Evolutionary conservation across 2,888 invertebrate genomes (phyloP), one percentile per base, ranked within the genome.

Genomic region (Drepana falcataria): DNA sequence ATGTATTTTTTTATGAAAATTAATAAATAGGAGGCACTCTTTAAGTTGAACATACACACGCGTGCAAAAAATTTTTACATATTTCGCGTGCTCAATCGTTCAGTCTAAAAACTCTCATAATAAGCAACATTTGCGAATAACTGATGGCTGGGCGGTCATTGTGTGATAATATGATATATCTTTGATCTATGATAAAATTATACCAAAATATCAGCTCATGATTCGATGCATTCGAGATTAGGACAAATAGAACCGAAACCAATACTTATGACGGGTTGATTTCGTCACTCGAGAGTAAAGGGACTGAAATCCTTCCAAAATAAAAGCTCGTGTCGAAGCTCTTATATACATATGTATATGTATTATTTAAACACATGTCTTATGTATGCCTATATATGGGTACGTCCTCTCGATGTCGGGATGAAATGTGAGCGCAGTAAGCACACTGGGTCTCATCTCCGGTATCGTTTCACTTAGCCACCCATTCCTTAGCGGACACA

Each of bases 391-490:
- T 57, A 62, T 57, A 57, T 52, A 56, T 55, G 21, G 21, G 21
- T 48, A 44, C 49, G 60, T 55, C 53, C 53, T 64, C 59, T 65
- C 63, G 60, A 68, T 73, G 69, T 73, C 66, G 53, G 65, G 64
- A 64, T 72, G 68, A 72, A 77, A 79, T 73, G 72, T 69, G 77
- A 73, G 69, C 61, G 73, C 67, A 68, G 65, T 65, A 66, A 69
- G 70, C 68, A 64, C 60, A 63, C 73, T 68, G 70, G 65, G 65
- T 70, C 73, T 80, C 81, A 84, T 84, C 83, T 83, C 82, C 83
- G 81, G 81, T 81, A 80, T 81, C 80, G 79, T 82, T 85, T 80
- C 81, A 83, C 79, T 85, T 77, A 79, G 76, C 78, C 70, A 63
- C 69, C 69, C 71, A 73, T 75, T 76, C 66, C 75, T 70, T 69